phyloP scores from a whole-genome alignment of 2,113 vertebrate species.

The Pelodiscus sinensis region DNA sequence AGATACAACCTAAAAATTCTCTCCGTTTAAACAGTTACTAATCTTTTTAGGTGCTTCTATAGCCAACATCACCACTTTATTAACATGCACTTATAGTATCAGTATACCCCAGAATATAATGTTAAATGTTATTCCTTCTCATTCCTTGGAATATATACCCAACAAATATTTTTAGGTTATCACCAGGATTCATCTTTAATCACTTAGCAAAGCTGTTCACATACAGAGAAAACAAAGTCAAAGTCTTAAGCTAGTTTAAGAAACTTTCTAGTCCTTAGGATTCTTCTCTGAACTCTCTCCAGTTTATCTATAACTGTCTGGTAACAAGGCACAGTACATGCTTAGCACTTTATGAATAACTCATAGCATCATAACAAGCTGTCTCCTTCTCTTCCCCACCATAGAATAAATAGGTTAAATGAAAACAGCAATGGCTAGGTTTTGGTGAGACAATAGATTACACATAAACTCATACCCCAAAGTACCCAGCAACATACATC shows the following conservation, averaged over 20 bases:
- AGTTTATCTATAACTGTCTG: conserved; percentile 22
- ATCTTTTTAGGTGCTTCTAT: background rate
- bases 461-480: conserved; percentile 12
- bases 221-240: background rate
- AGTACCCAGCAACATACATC: background rate
- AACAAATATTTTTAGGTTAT: conserved; percentile 43
- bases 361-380: conserved; percentile 2
- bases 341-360: conserved; percentile 48
- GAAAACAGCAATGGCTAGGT: background rate
- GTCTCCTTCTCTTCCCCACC: conserved; percentile 10
- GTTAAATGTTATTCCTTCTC: background rate
- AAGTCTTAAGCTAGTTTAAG: conserved; percentile 49
- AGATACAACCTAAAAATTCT: fast-evolving
- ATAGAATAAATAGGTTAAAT: conserved; percentile 39
- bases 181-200: conserved; percentile 53
- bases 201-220: conserved; percentile 26
- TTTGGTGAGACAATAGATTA: background rate
- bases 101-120: background rate
- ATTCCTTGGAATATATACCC: conserved; percentile 2
- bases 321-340: fast-evolving
- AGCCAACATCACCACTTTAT: background rate
- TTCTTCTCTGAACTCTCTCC: conserved; percentile 20
- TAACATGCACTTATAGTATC: background rate
- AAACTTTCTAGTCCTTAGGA: conserved; percentile 46
- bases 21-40: background rate